Base-by-base conservation (phyloP, 2,888 invertebrate genomes). In the Eledone cirrhosa region DNA sequence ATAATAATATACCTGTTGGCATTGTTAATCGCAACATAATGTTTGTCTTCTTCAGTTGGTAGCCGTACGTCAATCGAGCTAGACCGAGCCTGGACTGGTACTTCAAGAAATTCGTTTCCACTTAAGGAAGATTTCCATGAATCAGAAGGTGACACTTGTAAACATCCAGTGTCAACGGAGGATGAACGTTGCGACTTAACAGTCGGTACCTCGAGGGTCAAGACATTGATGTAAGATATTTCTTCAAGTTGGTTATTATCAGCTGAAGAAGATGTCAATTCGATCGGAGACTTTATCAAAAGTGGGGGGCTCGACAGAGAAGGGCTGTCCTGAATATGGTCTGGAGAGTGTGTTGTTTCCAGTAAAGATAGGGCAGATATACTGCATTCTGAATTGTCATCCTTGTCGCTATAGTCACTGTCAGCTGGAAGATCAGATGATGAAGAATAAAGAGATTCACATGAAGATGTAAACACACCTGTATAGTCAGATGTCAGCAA, bases 21-120 rank as follows among this genome's bases (percentile, higher is more conserved):
- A 72, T 78, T 81, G 2, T 82, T 80, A 13, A 87, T 87, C 48
- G 87, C 87, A 48, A 83, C 83, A 77, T 87, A 88, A 33, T 83
- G 80, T 22, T 80, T 77, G 24, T 87, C 82, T 65, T 86, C 84
- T 63, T 86, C 86, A 33, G 87, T 87, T 8, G 88, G 87, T 77
- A 88, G 81, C 80, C 83, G 85, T 4, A 88, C 87, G 82, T 88
- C 89, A 78, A 89, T 86, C 0, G 89, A 89, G 78, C 86, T 86
- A 41, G 88, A 88, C 41, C 88, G 83, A n/a, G 83, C 81, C 80
- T 87, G 87, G 63, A 86, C 84, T 27, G 85, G 85, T 33, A 84
- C 84, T 78, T 86, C 79, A 22, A 81, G 80, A 27, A n/a, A 31
- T 8, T 69, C 69, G 13, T 82, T 83, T 24, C 85, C 85, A 77